These are phyloP conservation scores for Lampris megalopsis DNA, from an alignment of 2,113 vertebrate species.

Conservation along the genomic window DNA sequence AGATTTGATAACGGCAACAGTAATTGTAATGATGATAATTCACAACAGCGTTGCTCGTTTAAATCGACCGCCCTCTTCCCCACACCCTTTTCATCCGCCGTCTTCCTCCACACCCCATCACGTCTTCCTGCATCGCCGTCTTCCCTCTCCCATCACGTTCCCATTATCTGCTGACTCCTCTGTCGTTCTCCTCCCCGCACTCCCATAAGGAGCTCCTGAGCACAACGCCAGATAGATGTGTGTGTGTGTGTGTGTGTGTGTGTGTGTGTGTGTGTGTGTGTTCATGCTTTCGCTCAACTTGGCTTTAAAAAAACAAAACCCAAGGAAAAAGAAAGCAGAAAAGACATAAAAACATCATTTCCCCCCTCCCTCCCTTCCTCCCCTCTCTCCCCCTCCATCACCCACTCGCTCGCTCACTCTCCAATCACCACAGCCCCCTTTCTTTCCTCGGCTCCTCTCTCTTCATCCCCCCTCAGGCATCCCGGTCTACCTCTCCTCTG, in stretches of 20 bases:
- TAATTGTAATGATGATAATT: too few relatives aligned
- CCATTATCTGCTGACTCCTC: not conserved
- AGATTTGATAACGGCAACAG: too few relatives aligned
- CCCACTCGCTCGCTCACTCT: not conserved
- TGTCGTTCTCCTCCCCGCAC: not conserved
- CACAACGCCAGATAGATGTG: too few relatives aligned
- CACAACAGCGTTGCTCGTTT: too few relatives aligned
- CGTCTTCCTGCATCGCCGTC: not conserved
- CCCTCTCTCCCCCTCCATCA: not conserved
- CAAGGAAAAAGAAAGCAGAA: too few relatives aligned
- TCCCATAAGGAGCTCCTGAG: not conserved
- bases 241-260: too few relatives aligned
- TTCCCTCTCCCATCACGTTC: not conserved
- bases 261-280: too few relatives aligned
- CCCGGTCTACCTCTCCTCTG: slow-evolving; percentile 44
- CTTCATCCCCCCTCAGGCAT: slow-evolving; percentile 13
- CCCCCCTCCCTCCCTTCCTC: not conserved
- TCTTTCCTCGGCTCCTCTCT: not conserved
- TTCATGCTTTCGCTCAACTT: not conserved
- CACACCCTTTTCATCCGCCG: too few relatives aligned
- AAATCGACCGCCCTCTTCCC: too few relatives aligned
- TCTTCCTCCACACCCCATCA: too few relatives aligned
- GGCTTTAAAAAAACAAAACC: not conserved
- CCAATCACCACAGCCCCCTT: not conserved
- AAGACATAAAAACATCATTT: slow-evolving; percentile 8